Base-by-base conservation (phyloP, 2,888 invertebrate species). In the Agriotes lineatus region DNA sequence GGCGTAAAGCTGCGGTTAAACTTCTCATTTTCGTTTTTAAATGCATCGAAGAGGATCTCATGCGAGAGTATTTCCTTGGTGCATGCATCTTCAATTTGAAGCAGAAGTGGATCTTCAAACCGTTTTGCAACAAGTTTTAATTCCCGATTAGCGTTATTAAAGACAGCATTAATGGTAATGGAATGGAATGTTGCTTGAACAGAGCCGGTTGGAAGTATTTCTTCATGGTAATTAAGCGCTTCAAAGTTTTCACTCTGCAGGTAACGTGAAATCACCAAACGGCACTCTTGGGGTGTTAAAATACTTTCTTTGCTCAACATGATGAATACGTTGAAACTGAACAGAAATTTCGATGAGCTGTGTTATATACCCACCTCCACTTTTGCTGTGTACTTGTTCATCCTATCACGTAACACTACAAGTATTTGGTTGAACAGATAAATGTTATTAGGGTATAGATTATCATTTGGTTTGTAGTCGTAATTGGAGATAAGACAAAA, bases 201-300 rank as follows among this genome's bases (percentile, higher is more conserved):
- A 10, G 18, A 22, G 4, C 7, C 19, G n/a, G n/a, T n/a, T 10
- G 9, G 2, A 18, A 19, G 1, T 9, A 2, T 1, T 1, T 16
- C 44, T 35, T 50, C 58, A 58, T 59, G 54, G 16, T 22, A 58
- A 6, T 54, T 54, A 10, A 68, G 4, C 9, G 64, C 50, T 68
- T 68, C 44, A 56, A 59, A 63, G 14, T 52, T 6, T 37, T 52
- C 44, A 1, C 30, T 14, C n/a, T 59, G 16, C 7, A 63, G 30
- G 42, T 68, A 54, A 14, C 45, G 25, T 54, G 63, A 30, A 6
- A 56, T n/a, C 4, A 39, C 12, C 3, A 39, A 4, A 4, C n/a
- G 39, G n/a, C 25, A 25, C 7, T 25, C 25, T 25, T 25, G 25
- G 3, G 25, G 25, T 5, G 4, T 25, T 25, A 25, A 25, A 25